Base-by-base conservation (phyloP, 1,140 invertebrate species). In the Delia radicum region DNA sequence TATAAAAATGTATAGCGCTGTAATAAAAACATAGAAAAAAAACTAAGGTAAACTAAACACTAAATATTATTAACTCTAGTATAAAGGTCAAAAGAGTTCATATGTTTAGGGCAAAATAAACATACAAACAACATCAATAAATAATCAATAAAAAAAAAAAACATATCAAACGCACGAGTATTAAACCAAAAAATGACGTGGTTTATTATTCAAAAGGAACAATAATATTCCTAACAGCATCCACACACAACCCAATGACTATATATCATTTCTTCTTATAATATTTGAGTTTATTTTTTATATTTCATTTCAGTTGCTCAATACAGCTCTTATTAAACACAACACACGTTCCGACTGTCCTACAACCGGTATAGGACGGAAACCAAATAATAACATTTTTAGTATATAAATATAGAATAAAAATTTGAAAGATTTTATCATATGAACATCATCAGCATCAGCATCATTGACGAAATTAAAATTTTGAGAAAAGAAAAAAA, bases 241-340 rank as follows among this genome's bases (percentile, higher is more conserved):
- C n/a, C 28, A 67, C 18, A 21, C 28, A 69, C 29, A 67, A 29
- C 28, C 2, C 55, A 10, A 3, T n/a, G n/a, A n/a, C 7, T 62
- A 1, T 63, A 27, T 24, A 63, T 33, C 10, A 42, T 42, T 42
- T 42, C 37, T 42, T 42, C n/a, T 31, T 31, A 18, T 67, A 15
- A 67, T 67, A 18, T 55, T 21, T 69, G 33, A 13, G n/a, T 33
- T 18, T 33, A 69, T 69, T 69, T 69, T 69, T n/a, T n/a, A n/a
- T n/a, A n/a, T n/a, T n/a, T n/a, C n/a, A 37, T 69, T 69, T 69
- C 65, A 69, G 65, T 69, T 33, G 29, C 29, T 33, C 65, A 69
- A 18, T 7, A 37, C 7, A 69, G 29, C 18, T 69, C 29, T 24
- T 33, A 29, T 69, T n/a, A 18, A 18, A 31, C n/a, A 69, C 65